A percentile compares a stretch with the other conserved stretches of the same genome.
These are phyloP conservation scores for Horisme vitalbata DNA, from an alignment of 2,888 invertebrate species.

Conservation along the genomic window DNA sequence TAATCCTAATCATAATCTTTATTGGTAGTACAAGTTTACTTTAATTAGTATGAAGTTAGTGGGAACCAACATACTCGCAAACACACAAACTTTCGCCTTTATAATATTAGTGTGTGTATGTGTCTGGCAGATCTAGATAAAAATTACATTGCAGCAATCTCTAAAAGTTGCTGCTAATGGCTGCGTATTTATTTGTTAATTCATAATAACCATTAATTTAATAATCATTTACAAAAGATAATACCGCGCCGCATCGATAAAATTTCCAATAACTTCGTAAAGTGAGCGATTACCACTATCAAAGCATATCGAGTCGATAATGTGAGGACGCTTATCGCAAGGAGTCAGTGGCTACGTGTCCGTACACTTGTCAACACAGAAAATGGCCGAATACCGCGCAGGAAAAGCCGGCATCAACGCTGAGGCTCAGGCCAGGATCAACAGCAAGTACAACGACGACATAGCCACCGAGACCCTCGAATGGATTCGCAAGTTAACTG, in stretches of 20 bases:
- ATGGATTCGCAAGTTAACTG: slow-evolving; percentile 95
- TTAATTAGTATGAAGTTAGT: no score
- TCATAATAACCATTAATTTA: slow-evolving; percentile 44
- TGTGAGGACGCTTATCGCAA: slow-evolving; percentile 64
- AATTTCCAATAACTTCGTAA: slow-evolving; percentile 47
- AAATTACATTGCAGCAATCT: no score
- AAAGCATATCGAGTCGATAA: slow-evolving; percentile 60
- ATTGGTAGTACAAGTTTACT: no score
- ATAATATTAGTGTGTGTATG: no score
- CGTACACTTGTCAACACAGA: slow-evolving; percentile 63
- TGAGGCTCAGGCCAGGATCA: slow-evolving; percentile 85
- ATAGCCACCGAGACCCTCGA: slow-evolving; percentile 95
- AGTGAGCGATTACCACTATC: slow-evolving; percentile 67
- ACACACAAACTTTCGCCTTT: no score
- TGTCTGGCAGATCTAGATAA: neutral
- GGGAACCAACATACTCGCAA: no score
- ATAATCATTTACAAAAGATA: slow-evolving; percentile 58
- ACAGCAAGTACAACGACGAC: slow-evolving; percentile 97
- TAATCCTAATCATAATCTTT: no score
- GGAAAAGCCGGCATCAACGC: slow-evolving; percentile 79
- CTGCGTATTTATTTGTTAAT: no score
- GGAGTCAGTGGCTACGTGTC: slow-evolving; percentile 73
- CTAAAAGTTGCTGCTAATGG: no score
- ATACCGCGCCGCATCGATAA: slow-evolving; percentile 41
- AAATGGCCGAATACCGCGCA: slow-evolving; percentile 76